A percentile compares a stretch with the other conserved stretches of the same genome.
These are phyloP conservation scores for Prunella strophiata DNA, from an alignment of 2,797 vertebrate species.

Conservation along the genomic window DNA sequence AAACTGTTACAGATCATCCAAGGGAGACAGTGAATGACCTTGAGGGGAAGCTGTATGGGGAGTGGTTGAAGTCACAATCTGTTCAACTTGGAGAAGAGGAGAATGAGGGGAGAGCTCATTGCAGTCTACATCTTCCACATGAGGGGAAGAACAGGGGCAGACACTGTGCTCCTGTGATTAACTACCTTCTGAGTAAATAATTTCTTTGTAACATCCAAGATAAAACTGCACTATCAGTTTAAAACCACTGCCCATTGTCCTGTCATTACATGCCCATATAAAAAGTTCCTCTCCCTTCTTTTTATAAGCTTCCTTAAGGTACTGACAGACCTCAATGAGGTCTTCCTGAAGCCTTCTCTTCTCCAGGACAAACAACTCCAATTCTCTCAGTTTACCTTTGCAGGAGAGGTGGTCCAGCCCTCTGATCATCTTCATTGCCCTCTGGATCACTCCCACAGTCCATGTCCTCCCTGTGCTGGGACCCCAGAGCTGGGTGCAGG, in stretches of 20 bases:
- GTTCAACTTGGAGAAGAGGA: background rate
- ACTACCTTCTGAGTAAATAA: background rate
- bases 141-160: background rate
- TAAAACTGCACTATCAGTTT: background rate
- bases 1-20: background rate
- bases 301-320: background rate
- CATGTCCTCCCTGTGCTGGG: too few relatives aligned
- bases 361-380: background rate
- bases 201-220: background rate
- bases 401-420: background rate
- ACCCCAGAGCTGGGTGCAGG: background rate
- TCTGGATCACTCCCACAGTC: background rate
- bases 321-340: background rate
- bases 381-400: background rate
- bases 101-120: background rate
- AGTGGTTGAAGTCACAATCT: background rate
- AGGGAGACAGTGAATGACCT: background rate
- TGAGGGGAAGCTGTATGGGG: accelerated
- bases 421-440: background rate
- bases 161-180: background rate
- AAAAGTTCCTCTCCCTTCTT: background rate
- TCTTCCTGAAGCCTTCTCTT: background rate
- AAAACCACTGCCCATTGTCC: background rate
- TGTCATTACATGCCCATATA: background rate
- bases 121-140: background rate